Base-by-base conservation (phyloP, 2,797 vertebrate species). In the Zenarchopterus dispar region DNA sequence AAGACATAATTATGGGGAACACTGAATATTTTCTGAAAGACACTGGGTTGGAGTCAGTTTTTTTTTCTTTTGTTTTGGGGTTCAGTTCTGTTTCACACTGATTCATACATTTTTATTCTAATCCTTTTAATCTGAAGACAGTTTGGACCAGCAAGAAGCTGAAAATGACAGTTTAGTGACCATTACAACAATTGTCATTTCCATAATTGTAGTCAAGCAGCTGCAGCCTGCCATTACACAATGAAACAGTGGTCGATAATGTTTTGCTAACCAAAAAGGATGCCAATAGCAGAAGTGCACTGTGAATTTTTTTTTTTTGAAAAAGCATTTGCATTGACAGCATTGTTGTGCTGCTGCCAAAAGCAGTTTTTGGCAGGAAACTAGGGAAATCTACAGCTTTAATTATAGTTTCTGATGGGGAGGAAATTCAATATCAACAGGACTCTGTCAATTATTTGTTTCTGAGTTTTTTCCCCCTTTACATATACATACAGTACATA, bases 121-220 rank as follows among this genome's bases (percentile, higher is more conserved):
- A 13, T 39, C 13, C 36, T 15, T 39, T 16, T 15, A 39, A 39
- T 15, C 36, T 39, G 13, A 39, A 16, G 11, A 4, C 3, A 11
- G 11, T 36, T 44, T 57, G 19, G 19, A 17, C 6, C 55, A 19
- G 19, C 55, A 31, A n/a, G 15, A 6, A 58, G 16, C 47, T 46
- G 19, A 41, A 31, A 61, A 43, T 11, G 50, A 58, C 19, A 56
- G 43, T 56, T 24, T 15, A 15, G 17, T 36, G 17, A 63, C 36
- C 43, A 44, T 52, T 13, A 26, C 36, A 57, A 31, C 39, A 50
- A 66, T 62, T 44, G 44, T 23, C 41, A 39, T 62, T 63, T 54
- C 19, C 52, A 22, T 26, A 61, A 55, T 45, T 65, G 18, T 39
- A 49, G 19, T 22, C 53, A 41, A 31, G 47, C 24, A 73, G 1